Conservation (phyloP, 2,888 invertebrate species). For the Euclidia mi region DNA sequence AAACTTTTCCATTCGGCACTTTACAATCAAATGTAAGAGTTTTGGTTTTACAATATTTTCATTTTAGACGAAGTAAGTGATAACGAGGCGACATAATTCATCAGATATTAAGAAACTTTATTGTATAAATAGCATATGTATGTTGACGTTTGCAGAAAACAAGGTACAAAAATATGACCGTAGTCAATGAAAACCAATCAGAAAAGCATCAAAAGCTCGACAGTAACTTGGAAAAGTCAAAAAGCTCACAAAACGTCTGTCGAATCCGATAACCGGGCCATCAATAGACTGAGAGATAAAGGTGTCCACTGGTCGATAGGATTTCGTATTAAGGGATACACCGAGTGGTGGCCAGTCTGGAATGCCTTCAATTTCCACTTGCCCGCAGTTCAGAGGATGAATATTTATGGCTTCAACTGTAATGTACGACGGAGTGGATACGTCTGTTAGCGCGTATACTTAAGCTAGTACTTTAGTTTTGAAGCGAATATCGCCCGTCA, state of each 20-base stretch:
- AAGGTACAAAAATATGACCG: too few species aligned
- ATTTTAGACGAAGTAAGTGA: too few species aligned
- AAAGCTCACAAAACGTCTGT: constrained; percentile 16
- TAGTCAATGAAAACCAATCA: too few species aligned
- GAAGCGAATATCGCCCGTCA: constrained; percentile 3
- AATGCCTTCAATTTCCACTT: constrained; percentile 74
- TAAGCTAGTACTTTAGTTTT: neutral
- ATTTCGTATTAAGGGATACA: constrained; percentile 37
- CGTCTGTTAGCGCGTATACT: constrained; percentile 25
- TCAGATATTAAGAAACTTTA: too few species aligned
- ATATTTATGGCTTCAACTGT: constrained; percentile 74
- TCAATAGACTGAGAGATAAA: constrained; percentile 34
- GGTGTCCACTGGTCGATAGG: constrained; percentile 36
- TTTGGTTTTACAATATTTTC: too few species aligned
- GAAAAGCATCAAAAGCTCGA: too few species aligned
- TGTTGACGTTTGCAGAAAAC: too few species aligned
- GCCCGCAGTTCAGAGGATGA: constrained; percentile 66
- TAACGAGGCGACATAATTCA: too few species aligned
- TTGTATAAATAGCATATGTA: too few species aligned
- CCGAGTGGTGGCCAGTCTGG: constrained; percentile 55
- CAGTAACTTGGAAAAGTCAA: too few species aligned
- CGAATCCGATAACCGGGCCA: constrained; percentile 28
- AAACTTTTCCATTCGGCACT: too few species aligned
- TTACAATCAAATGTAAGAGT: too few species aligned
- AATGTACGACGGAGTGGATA: constrained; percentile 58